Conservation (phyloP, 2,888 invertebrate species). For the Temnothorax ravouxi region DNA sequence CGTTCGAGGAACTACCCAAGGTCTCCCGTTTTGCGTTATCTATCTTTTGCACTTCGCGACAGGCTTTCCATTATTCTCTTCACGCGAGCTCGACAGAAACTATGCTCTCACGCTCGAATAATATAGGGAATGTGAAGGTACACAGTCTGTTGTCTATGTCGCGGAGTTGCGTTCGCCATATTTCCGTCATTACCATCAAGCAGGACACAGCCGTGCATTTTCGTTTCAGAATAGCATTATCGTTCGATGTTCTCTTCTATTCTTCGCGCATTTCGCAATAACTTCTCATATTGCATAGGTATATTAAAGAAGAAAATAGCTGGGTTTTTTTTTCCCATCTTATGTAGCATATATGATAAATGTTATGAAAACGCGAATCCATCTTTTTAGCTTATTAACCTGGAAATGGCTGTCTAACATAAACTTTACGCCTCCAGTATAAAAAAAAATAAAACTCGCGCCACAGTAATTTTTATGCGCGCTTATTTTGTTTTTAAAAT, state of each 20-base stretch:
- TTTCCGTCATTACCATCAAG: constrained; percentile 18
- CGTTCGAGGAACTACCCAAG: not conserved
- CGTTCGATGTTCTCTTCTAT: constrained; percentile 13
- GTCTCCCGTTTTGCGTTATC: constrained; percentile 13
- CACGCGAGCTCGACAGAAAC: constrained; percentile 9
- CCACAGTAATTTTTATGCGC: no score
- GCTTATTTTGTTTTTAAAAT: no score
- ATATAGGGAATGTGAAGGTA: constrained; percentile 18
- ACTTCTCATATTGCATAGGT: not conserved
- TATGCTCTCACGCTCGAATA: constrained; percentile 29
- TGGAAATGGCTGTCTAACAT: no score
- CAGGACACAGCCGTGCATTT: not conserved
- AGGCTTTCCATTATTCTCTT: constrained; percentile 37
- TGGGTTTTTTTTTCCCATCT: not conserved
- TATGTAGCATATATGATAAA: not conserved
- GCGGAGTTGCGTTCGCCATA: constrained; percentile 5
- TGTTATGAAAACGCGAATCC: not conserved
- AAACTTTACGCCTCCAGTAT: no score
- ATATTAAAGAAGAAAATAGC: not conserved
- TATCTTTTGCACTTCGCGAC: constrained; percentile 29
- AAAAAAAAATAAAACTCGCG: no score
- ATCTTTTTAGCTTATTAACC: not conserved
- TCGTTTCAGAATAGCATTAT: not conserved
- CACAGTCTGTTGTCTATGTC: not conserved
- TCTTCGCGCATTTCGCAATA: not conserved